Evolutionary conservation across 2,888 invertebrate genomes (phyloP), one percentile per base, ranked within the genome.

Genomic region (Papilio protenor): DNA sequence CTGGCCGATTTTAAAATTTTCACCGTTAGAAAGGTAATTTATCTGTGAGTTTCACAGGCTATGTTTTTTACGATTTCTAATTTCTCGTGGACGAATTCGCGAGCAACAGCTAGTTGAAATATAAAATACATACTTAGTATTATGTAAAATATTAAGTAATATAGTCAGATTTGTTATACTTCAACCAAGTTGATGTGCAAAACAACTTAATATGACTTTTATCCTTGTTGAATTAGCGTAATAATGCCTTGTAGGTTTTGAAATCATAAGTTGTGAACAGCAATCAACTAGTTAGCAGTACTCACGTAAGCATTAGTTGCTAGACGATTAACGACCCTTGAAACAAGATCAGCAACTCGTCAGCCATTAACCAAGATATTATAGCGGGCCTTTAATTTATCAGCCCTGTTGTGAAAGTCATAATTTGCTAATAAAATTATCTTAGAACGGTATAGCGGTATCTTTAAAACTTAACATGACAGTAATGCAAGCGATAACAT

Each of bases 271-370:
- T 66, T 40, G 45, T 66, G n/a, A 40, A 16, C 16, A 66, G 66
- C 33, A 66, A 66, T 66, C 66, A 66, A 40, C 66, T 40, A 45
- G 40, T 66, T 66, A 66, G 66, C 66, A 66, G 40, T 66, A 33
- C 8, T 18, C 40, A n/a, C n/a, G 16, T 66, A 40, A 45, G 45
- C 45, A 5, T n/a, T 40, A 40, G 11, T 66, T 45, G 61, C 61
- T 33, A 66, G n/a, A 45, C 16, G n/a, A 66, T 40, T 40, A 64
- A 10, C 33, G 40, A 40, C n/a, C n/a, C 27, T 45, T n/a, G 66
- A 45, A 40, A 45, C 21, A 45, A 66, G n/a, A 45, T n/a, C 45
- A 27, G 23, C 0, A 33, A 64, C 64, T 11, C 14, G 64, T 64
- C 40, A 64, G 64, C 66, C 21, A 40, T 66, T 40, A 66, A 10